Percentiles rank a stretch among this genome's conserved stretches.
Evolutionary conservation across 2,797 vertebrate species (phyloP).

Genomic region (Epinephelus awoara): DNA sequence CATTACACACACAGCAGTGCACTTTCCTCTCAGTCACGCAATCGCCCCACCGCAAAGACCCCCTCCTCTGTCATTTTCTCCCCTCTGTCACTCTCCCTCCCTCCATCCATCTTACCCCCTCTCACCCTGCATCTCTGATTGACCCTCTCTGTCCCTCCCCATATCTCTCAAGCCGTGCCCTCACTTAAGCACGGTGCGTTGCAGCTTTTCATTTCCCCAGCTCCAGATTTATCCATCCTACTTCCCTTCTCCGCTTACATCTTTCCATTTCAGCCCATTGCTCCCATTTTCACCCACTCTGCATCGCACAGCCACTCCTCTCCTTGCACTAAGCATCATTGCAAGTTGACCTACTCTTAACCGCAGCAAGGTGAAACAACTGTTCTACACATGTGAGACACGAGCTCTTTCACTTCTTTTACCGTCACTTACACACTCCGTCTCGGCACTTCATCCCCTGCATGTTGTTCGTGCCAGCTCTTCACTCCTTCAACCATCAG

Average conservation of each 20-base stretch:
- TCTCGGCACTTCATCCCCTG: conserved; percentile 15
- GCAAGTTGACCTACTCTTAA: conserved; percentile 76
- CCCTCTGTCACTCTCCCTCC: conserved; percentile 61
- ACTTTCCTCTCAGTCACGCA: conserved; percentile 85
- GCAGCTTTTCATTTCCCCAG: conserved; percentile 59
- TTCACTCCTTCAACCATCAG: conserved; percentile 19
- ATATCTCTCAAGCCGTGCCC: conserved; percentile 56
- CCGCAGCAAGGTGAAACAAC: conserved; percentile 70
- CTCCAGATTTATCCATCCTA: conserved; percentile 62
- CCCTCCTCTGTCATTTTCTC: conserved; percentile 60
- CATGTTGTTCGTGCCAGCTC: conserved; percentile 13
- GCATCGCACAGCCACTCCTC: conserved; percentile 47
- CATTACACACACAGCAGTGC: conserved; percentile 84
- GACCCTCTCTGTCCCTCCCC: conserved; percentile 65
- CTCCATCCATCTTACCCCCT: conserved; percentile 55
- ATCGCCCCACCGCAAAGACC: conserved; percentile 71
- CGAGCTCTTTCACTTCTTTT: conserved; percentile 42
- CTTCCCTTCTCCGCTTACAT: conserved; percentile 39
- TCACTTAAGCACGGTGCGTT: conserved; percentile 64
- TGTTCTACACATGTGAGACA: conserved; percentile 64
- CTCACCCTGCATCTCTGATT: conserved; percentile 62
- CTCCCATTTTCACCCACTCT: conserved; percentile 65
- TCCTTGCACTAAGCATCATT: conserved; percentile 57
- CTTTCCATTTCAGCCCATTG: conserved; percentile 64
- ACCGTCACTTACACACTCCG: not conserved